These are phyloP conservation scores for Pheosia gnoma DNA, from an alignment of 2,888 invertebrate genomes.

Conservation along the genomic window DNA sequence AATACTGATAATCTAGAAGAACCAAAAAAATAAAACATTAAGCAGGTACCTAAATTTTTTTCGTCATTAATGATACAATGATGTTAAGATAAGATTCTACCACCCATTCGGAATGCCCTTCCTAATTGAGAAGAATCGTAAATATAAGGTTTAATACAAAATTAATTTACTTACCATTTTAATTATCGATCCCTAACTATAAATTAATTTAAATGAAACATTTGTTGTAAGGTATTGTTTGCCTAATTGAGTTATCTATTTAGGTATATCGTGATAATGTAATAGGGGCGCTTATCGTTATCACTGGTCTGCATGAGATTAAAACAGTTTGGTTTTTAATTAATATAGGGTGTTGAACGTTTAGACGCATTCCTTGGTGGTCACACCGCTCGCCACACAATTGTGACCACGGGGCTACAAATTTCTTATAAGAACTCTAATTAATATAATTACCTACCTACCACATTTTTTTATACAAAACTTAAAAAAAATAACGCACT, in stretches of 20 bases:
- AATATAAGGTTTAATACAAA: too few relatives aligned
- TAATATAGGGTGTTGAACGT: background rate
- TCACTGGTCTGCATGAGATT: conserved; percentile 12
- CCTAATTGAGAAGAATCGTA: too few relatives aligned
- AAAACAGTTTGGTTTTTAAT: background rate
- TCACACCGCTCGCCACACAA: too few relatives aligned
- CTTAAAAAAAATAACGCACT: too few relatives aligned
- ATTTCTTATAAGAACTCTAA: too few relatives aligned
- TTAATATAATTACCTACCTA: too few relatives aligned
- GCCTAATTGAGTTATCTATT: conserved; percentile 26
- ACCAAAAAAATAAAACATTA: conserved; percentile 6
- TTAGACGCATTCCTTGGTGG: too few relatives aligned
- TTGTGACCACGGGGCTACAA: too few relatives aligned
- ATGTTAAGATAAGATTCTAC: too few relatives aligned
- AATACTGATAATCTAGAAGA: conserved; percentile 48
- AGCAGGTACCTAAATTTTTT: background rate
- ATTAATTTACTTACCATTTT: conserved; percentile 38
- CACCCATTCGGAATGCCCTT: too few relatives aligned
- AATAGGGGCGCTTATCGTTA: conserved; percentile 36
- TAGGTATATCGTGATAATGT: conserved; percentile 21
- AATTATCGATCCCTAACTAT: background rate
- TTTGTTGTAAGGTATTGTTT: conserved; percentile 9
- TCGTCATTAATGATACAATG: too few relatives aligned
- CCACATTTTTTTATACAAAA: too few relatives aligned
- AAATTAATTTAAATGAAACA: conserved; percentile 12